phyloP scores from a whole-genome alignment of 2,113 vertebrate species.

The Progne subis region DNA sequence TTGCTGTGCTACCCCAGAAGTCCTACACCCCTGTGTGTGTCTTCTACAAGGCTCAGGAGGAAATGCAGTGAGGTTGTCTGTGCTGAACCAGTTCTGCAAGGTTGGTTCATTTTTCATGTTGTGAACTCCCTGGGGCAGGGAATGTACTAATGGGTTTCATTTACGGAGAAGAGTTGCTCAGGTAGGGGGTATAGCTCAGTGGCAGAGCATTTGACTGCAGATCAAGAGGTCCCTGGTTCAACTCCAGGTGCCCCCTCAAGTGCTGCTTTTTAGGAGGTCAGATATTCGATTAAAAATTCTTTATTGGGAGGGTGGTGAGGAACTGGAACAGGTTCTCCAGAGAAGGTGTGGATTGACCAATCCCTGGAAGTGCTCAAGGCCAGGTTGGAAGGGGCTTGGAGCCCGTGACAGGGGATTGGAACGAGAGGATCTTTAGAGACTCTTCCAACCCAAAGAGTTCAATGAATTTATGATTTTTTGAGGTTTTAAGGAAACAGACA shows the following conservation, averaged over 20 bases:
- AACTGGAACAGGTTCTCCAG: not conserved
- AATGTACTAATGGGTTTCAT: not conserved
- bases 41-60: not conserved
- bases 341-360: not conserved
- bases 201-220: conserved; percentile 80
- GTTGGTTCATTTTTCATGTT: not conserved
- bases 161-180: accelerated
- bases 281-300: not conserved
- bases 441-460: not conserved
- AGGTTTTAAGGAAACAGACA: not conserved
- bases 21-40: accelerated
- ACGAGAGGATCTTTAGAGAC: not conserved
- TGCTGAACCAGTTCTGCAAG: not conserved
- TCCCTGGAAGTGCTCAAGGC: not conserved
- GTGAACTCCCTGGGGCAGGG: not conserved
- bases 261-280: accelerated
- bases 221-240: conserved; percentile 73
- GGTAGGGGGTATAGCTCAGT: conserved; percentile 70
- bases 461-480: not conserved
- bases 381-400: too few relatives aligned
- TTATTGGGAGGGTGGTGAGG: not conserved
- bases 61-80: not conserved
- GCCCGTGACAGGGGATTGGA: not conserved
- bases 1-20: not conserved
- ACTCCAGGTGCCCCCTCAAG: not conserved